These are phyloP conservation scores for Metopia argyrocephala DNA, from an alignment of 2,888 invertebrate genomes.

Conservation along the genomic window DNA sequence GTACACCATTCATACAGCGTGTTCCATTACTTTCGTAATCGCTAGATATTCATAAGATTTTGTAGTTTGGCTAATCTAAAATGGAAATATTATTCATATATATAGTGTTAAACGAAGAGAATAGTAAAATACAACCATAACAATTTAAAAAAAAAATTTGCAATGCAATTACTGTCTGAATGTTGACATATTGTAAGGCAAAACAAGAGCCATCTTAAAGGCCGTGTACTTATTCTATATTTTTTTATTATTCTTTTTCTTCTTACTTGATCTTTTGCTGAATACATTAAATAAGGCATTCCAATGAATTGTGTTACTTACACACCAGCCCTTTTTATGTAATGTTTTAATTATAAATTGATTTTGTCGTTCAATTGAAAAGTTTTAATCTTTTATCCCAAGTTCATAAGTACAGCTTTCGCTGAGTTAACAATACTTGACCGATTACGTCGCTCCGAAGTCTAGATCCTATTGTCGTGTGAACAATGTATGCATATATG, in stretches of 20 bases:
- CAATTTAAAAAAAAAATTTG: neutral
- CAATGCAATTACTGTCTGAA: neutral
- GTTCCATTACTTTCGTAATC: neutral
- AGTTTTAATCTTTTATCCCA: slow-evolving; percentile 4
- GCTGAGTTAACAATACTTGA: too few species aligned
- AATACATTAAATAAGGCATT: neutral
- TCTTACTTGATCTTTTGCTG: too few species aligned
- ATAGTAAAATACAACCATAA: neutral
- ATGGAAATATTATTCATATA: neutral
- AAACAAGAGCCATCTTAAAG: neutral
- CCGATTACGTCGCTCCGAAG: too few species aligned
- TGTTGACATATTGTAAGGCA: neutral
- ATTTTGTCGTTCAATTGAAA: neutral
- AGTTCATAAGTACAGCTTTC: slow-evolving; percentile 22
- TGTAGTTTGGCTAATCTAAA: neutral
- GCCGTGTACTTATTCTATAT: neutral
- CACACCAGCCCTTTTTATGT: slow-evolving; percentile 21
- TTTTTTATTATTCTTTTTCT: neutral
- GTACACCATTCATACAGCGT: neutral
- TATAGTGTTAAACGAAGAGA: neutral
- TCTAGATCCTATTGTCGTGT: too few species aligned
- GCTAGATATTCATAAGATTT: neutral
- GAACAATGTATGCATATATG: too few species aligned
- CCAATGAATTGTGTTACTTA: slow-evolving; percentile 3
- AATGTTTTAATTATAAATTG: slow-evolving; percentile 5